Conservation (phyloP, 2,888 invertebrate genomes). For the Mycalesis mineus region DNA sequence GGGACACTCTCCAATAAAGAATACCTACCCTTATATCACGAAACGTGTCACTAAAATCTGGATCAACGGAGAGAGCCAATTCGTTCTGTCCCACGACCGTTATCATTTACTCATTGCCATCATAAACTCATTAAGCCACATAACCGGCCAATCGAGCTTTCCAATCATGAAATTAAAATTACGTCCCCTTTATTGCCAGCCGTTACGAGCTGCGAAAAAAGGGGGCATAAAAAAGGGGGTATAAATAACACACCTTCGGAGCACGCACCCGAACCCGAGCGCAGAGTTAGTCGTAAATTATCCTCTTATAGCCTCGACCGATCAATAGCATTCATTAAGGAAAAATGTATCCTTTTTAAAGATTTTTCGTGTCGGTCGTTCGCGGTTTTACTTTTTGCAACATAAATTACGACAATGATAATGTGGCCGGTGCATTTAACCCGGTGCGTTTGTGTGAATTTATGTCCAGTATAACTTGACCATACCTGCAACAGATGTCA, state of each 20-base stretch:
- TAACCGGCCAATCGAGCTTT: constrained; percentile 76
- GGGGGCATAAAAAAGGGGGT: constrained; percentile 75
- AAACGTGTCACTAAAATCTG: constrained; percentile 12
- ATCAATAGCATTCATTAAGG: constrained; percentile 75
- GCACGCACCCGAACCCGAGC: constrained; percentile 64
- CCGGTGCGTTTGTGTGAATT: constrained; percentile 11
- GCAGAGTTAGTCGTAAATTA: constrained; percentile 66
- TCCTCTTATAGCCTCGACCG: constrained; percentile 62
- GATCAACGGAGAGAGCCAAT: constrained; percentile 17
- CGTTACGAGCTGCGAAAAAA: constrained; percentile 79
- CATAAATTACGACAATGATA: constrained; percentile 32
- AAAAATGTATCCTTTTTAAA: constrained; percentile 63
- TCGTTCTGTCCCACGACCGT: constrained; percentile 52
- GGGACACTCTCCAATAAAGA: too few species aligned
- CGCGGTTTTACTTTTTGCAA: constrained; percentile 43
- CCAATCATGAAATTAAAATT: constrained; percentile 78
- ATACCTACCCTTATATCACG: neutral
- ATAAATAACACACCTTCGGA: constrained; percentile 77
- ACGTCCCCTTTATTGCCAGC: constrained; percentile 73
- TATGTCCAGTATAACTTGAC: neutral
- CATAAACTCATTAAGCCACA: constrained; percentile 76
- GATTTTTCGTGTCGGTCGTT: constrained; percentile 48
- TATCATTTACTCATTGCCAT: constrained; percentile 60
- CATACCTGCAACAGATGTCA: neutral
- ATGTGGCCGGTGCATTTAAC: constrained; percentile 18